Evolutionary conservation across 1,140 invertebrate genomes (phyloP).

Genomic region (Euglossa dilemma): DNA sequence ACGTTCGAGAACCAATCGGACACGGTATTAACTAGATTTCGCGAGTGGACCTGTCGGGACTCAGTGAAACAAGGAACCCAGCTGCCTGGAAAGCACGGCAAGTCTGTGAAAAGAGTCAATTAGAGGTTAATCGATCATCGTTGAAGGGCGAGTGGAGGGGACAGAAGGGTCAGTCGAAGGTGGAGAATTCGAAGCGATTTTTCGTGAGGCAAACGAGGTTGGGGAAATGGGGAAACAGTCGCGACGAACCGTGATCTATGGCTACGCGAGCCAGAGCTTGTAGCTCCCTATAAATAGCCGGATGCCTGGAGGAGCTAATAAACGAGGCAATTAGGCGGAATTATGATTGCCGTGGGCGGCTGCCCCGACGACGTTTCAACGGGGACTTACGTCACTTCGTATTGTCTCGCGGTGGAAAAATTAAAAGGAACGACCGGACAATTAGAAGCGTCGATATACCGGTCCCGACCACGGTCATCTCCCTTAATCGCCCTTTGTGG

Average conservation of each 20-base stretch:
- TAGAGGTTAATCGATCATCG: constrained; percentile 56
- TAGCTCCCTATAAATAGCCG: constrained; percentile 60
- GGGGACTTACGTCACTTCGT: constrained; percentile 60
- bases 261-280: background rate
- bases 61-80: constrained; percentile 35
- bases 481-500: constrained; percentile 19
- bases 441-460: constrained; percentile 47
- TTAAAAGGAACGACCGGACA: constrained; percentile 52
- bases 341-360: constrained; percentile 65
- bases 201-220: background rate
- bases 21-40: constrained; percentile 67
- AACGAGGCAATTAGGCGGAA: constrained; percentile 67
- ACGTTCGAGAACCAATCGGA: constrained; percentile 59
- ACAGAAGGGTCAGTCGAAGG: no score
- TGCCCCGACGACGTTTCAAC: constrained; percentile 44
- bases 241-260: background rate
- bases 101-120: constrained; percentile 54
- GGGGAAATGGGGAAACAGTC: background rate
- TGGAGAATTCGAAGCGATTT: constrained; percentile 3
- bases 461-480: background rate
- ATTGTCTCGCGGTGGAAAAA: constrained; percentile 47
- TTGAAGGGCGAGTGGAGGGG: background rate
- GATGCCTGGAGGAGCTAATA: constrained; percentile 58
- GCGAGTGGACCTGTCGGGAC: constrained; percentile 37
- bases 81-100: background rate